Base-by-base conservation (phyloP, 2,797 vertebrate species). In the Momotus momota region DNA sequence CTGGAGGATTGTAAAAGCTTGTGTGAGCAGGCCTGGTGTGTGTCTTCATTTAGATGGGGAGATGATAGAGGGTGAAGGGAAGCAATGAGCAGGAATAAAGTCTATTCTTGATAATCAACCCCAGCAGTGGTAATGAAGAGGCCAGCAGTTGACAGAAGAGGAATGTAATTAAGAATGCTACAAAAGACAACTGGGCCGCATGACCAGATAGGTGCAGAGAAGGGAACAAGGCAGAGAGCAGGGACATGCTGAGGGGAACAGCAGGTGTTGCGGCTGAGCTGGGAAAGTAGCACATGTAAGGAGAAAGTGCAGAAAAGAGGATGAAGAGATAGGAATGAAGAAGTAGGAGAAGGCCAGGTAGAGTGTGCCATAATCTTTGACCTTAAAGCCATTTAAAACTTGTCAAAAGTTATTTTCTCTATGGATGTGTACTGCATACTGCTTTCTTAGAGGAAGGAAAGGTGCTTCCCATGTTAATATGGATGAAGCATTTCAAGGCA, bases 11-110 rank as follows among this genome's bases (percentile, higher is more conserved):
- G 21, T 64, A 45, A 45, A 74, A 49, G 33, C 18, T 69, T 3
- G 1, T 6, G 21, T 12, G 23, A 8, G 35, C 1, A 8, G 12
- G 11, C 33, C 62, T 71, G 48, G 41, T 0, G 0, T 2, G 2
- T 38, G 29, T 69, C 16, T 45, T 48, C 6, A 6, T 26, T 73
- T 40, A 43, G 43, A 65, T 16, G 33, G 40, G 58, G 22, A 55
- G 49, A 13, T 35, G 60, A 48, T 49, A 26, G 21, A 15, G 38
- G 12, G 2, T 25, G 48, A 78, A 88, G 66, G 65, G 48, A 60
- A 60, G 29, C 10, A 40, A 16, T 14, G 21, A 93, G 23, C 33
- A 23, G 23, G 49, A 66, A 33, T 41, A 41, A 83, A 45, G 40
- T 26, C 22, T 72, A 4, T 25, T 72, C 18, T 54, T 84, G 33